phyloP scores from a whole-genome alignment of 1,140 invertebrate species.

The Rhopalosiphum padi region DNA sequence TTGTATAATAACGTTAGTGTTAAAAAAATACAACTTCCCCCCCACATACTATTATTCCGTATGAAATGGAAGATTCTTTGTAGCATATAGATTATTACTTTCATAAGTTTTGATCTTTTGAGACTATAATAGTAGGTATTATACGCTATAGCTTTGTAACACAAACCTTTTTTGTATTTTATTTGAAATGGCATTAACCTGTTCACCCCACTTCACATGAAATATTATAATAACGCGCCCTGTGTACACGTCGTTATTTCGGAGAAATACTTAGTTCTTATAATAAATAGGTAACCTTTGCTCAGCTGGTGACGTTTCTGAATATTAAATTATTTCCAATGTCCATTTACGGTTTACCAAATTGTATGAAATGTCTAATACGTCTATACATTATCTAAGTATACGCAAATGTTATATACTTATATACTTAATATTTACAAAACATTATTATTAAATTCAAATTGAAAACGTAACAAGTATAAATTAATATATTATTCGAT shows the following conservation, averaged over 20 bases:
- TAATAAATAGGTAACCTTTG: too few relatives aligned
- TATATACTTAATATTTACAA: too few relatives aligned
- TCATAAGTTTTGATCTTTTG: neutral
- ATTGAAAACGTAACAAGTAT: neutral
- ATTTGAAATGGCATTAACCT: neutral
- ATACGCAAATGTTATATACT: too few relatives aligned
- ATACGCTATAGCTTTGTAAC: neutral
- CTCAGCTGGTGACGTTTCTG: neutral
- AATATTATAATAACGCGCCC: neutral
- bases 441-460: neutral
- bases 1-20: neutral
- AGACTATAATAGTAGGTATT: neutral
- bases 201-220: neutral
- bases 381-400: neutral
- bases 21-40: neutral
- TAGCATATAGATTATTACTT: too few relatives aligned
- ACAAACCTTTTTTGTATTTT: neutral
- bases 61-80: too few relatives aligned
- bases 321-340: neutral
- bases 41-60: neutral
- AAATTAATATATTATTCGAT: neutral
- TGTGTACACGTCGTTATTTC: too few relatives aligned
- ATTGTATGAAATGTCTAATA: neutral
- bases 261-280: too few relatives aligned
- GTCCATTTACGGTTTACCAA: neutral